These are phyloP conservation scores for Conopomorpha cramerella DNA, from an alignment of 1,140 invertebrate species.

Conservation along the genomic window DNA sequence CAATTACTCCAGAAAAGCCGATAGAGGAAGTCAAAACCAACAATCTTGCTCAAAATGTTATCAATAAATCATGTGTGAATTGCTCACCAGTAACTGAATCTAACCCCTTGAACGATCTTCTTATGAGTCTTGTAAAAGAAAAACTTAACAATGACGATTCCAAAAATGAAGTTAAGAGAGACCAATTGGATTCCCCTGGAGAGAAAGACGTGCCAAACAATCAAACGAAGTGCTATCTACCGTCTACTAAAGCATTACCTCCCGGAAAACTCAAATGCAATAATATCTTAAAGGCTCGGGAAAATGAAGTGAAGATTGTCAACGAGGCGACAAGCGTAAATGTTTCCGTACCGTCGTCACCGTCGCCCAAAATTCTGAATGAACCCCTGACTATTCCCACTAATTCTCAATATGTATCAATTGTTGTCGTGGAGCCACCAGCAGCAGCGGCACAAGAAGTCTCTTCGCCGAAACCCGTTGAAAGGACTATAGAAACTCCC, in stretches of 20 bases:
- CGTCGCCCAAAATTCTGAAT: conserved; percentile 50
- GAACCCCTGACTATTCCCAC: conserved; percentile 40
- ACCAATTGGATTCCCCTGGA: conserved; percentile 57
- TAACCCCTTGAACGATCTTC: conserved; percentile 51
- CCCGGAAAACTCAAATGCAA: conserved; percentile 93
- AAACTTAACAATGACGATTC: conserved; percentile 63
- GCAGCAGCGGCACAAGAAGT: conserved; percentile 30
- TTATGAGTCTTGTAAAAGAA: conserved; percentile 57
- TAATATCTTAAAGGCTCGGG: conserved; percentile 88
- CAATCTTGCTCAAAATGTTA: conserved; percentile 41
- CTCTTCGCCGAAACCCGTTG: conserved; percentile 26
- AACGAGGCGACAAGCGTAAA: conserved; percentile 46
- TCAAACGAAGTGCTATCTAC: conserved; percentile 63
- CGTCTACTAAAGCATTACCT: conserved; percentile 71
- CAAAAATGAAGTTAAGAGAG: conserved; percentile 63
- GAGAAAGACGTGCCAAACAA: conserved; percentile 69
- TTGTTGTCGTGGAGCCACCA: conserved; percentile 62
- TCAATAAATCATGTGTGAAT: conserved; percentile 43
- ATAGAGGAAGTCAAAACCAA: conserved; percentile 39
- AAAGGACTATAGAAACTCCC: conserved; percentile 32
- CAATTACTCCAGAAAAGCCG: conserved; percentile 43
- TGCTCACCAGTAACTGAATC: conserved; percentile 49
- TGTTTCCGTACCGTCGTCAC: conserved; percentile 37
- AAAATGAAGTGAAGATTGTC: conserved; percentile 51
- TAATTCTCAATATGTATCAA: conserved; percentile 62